These are phyloP conservation scores for Pseudomugil gertrudae DNA, from an alignment of 2,797 vertebrate genomes.

Conservation along the genomic window DNA sequence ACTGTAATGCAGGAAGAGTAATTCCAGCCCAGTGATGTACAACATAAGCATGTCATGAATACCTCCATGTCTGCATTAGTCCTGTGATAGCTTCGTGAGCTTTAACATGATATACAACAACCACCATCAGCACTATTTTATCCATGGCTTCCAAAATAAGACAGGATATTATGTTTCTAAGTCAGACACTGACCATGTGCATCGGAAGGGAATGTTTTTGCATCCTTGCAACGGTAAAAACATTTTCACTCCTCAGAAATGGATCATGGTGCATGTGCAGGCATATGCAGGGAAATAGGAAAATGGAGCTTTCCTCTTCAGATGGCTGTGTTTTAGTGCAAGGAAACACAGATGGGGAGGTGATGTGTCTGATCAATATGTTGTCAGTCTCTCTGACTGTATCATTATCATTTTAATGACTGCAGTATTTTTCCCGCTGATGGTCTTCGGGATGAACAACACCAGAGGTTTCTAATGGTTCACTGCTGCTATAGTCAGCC, in stretches of 20 bases:
- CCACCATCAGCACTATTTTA: slow-evolving; percentile 29
- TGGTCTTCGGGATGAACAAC: slow-evolving; percentile 52
- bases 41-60: slow-evolving; percentile 51
- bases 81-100: slow-evolving; percentile 55
- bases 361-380: slow-evolving; percentile 61
- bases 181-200: slow-evolving; percentile 30
- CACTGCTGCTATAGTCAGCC: slow-evolving; percentile 29
- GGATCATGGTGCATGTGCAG: slow-evolving; percentile 9
- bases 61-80: slow-evolving; percentile 43
- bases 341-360: slow-evolving; percentile 23
- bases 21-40: slow-evolving; percentile 55
- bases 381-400: slow-evolving; percentile 59
- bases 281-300: neutral
- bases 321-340: slow-evolving; percentile 7
- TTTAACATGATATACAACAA: slow-evolving; percentile 62
- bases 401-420: slow-evolving; percentile 78
- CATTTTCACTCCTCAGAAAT: slow-evolving; percentile 21
- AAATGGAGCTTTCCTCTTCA: slow-evolving; percentile 24
- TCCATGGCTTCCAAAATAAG: slow-evolving; percentile 10
- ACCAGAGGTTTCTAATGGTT: slow-evolving; percentile 56
- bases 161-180: slow-evolving; percentile 17
- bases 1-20: slow-evolving; percentile 15
- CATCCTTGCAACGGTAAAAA: slow-evolving; percentile 22
- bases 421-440: slow-evolving; percentile 68
- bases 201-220: slow-evolving; percentile 7